Evolutionary conservation across 2,888 invertebrate species (phyloP).

Genomic region (Drosophila testacea): DNA sequence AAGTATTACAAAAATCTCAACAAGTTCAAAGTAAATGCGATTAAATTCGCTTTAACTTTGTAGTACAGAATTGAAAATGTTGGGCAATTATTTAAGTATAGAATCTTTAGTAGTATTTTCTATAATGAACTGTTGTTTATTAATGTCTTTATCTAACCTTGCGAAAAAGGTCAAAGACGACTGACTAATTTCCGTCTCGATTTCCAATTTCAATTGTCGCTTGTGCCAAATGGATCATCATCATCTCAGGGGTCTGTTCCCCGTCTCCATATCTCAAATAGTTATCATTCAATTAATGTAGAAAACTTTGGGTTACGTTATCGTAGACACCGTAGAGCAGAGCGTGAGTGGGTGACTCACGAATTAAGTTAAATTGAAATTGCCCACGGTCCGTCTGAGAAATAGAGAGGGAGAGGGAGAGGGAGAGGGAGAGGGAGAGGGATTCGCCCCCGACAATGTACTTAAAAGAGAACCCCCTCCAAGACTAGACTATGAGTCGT

Average conservation of each 20-base stretch:
- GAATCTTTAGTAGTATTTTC: background rate
- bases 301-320: constrained; percentile 37
- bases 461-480: constrained; percentile 3
- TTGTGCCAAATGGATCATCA: constrained; percentile 59
- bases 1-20: constrained; percentile 65
- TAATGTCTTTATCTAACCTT: constrained; percentile 38
- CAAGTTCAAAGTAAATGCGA: constrained; percentile 46
- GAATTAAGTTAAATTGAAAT: constrained; percentile 74
- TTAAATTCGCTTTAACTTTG: constrained; percentile 25
- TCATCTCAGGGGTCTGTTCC: constrained; percentile 17
- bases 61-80: background rate
- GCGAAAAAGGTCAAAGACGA: constrained; percentile 55
- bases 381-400: constrained; percentile 21
- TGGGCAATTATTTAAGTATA: background rate
- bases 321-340: constrained; percentile 36
- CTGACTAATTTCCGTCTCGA: constrained; percentile 66
- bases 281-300: constrained; percentile 69
- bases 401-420: background rate
- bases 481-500: constrained; percentile 24
- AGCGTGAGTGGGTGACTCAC: constrained; percentile 60
- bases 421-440: background rate
- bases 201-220: constrained; percentile 52
- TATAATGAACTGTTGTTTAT: constrained; percentile 3
- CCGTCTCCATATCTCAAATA: background rate
- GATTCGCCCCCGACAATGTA: constrained; percentile 40